These are phyloP conservation scores for Ginglymostoma cirratum DNA, from an alignment of 2,113 vertebrate species.

Conservation along the genomic window DNA sequence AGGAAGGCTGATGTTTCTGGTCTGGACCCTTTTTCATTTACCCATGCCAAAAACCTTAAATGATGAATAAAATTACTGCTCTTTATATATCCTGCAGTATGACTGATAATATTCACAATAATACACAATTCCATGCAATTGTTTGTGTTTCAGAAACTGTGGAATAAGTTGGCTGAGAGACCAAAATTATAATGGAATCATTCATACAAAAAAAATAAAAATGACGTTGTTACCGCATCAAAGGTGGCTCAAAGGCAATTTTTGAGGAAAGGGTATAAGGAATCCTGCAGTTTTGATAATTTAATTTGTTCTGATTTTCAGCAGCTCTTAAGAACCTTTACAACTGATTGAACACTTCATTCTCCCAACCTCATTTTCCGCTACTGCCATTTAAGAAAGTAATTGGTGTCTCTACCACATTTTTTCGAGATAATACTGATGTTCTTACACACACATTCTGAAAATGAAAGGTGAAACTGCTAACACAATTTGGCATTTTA, in stretches of 20 bases:
- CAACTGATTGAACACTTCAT: slow-evolving; percentile 2
- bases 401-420: not conserved
- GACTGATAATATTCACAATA: not conserved
- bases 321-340: not conserved
- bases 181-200: not conserved
- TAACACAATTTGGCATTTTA: slow-evolving; percentile 13
- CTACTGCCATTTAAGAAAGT: not conserved
- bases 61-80: not conserved
- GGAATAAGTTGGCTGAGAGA: not conserved
- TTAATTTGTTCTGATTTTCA: slow-evolving; percentile 16
- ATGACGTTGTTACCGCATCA: not conserved
- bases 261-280: not conserved
- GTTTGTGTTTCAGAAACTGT: not conserved
- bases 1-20: too few relatives aligned
- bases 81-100: not conserved
- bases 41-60: not conserved
- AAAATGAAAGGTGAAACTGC: slow-evolving; percentile 15
- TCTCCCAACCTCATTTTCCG: not conserved
- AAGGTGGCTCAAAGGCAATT: not conserved
- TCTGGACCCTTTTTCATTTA: not conserved
- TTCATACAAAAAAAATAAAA: not conserved
- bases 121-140: not conserved
- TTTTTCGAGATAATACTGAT: not conserved
- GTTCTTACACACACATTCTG: not conserved
- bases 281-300: not conserved